These are phyloP conservation scores for Petromus typicus DNA, from an alignment of 2,113 vertebrate species.

Conservation along the genomic window DNA sequence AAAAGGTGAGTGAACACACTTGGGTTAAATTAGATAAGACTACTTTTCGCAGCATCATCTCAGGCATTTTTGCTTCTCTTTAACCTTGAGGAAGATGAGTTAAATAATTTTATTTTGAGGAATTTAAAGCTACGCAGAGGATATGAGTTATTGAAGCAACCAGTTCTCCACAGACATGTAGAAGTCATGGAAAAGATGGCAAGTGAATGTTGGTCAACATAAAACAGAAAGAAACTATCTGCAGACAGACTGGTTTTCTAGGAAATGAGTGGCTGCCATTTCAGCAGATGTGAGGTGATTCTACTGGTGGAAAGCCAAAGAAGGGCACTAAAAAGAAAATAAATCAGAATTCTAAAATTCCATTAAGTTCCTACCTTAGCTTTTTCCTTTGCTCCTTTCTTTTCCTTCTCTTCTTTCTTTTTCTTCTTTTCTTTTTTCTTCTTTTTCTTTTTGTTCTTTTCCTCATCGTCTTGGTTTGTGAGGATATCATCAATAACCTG, in stretches of 20 bases:
- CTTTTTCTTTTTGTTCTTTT: slow-evolving; percentile 84
- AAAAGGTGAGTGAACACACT: not conserved
- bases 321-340: not conserved
- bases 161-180: not conserved
- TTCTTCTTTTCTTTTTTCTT: slow-evolving; percentile 81
- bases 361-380: slow-evolving; percentile 68
- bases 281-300: fast-evolving
- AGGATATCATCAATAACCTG: slow-evolving; percentile 91
- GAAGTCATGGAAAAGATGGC: not conserved
- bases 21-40: not conserved
- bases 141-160: not conserved
- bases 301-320: not conserved
- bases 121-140: not conserved
- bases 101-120: not conserved
- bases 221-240: not conserved
- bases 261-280: fast-evolving
- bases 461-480: slow-evolving; percentile 88
- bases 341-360: not conserved
- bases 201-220: not conserved
- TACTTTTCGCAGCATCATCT: not conserved
- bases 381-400: slow-evolving; percentile 73
- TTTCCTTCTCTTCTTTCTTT: slow-evolving; percentile 73
- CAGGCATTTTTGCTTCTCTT: not conserved
- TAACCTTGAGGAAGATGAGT: not conserved
- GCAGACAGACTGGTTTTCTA: not conserved